A percentile compares a stretch with the other conserved stretches of the same genome.
These are phyloP conservation scores for Crossaster papposus DNA, from an alignment of 53 echinoderm and acorn worm genomes.

Conservation along the genomic window DNA sequence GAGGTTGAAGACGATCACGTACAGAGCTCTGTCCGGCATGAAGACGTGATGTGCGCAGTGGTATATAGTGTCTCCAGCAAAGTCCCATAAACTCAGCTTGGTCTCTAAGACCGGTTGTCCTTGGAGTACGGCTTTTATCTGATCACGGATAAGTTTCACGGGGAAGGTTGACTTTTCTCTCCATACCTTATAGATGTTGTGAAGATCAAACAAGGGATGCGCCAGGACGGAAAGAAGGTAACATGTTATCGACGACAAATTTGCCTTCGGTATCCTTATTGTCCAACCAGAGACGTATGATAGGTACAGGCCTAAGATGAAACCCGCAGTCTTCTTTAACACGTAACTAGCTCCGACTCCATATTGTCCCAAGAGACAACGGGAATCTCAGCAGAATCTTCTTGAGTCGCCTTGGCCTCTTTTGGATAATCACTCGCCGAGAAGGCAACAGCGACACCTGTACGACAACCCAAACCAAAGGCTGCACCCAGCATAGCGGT, in stretches of 20 bases:
- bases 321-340: not conserved
- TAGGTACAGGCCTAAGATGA: slow-evolving; percentile 24
- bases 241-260: not conserved
- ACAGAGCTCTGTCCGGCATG: slow-evolving; percentile 33
- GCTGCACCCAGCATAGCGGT: too few relatives aligned
- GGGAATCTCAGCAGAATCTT: not conserved
- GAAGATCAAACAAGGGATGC: slow-evolving; percentile 41
- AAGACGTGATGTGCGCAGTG: slow-evolving; percentile 19
- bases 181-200: slow-evolving; percentile 24
- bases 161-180: not conserved
- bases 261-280: slow-evolving; percentile 1
- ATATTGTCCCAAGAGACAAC: too few relatives aligned
- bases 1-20: slow-evolving; percentile 54
- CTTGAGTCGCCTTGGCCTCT: too few relatives aligned
- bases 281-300: slow-evolving; percentile 21
- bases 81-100: slow-evolving; percentile 64
- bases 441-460: slow-evolving; percentile 54
- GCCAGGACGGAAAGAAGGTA: not conserved
- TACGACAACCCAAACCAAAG: slow-evolving; percentile 40
- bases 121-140: slow-evolving; percentile 25
- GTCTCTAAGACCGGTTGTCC: slow-evolving; percentile 36
- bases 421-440: too few relatives aligned
- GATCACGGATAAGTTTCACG: slow-evolving; percentile 23
- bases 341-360: slow-evolving; percentile 11
- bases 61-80: slow-evolving; percentile 41